Base-by-base conservation (phyloP, 1,140 invertebrate species). In the Achroia grisella region DNA sequence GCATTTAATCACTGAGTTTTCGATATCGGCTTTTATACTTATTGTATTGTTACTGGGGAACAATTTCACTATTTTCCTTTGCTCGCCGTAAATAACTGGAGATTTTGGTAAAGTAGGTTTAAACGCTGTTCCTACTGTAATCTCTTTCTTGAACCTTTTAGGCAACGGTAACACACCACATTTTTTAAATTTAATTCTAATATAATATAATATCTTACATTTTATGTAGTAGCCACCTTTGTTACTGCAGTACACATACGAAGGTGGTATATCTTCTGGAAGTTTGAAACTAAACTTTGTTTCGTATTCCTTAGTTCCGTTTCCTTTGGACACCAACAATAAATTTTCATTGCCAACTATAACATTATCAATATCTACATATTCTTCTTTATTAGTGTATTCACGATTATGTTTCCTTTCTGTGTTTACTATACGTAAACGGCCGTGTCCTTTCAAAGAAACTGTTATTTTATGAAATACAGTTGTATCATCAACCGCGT, bases 141-240 rank as follows among this genome's bases (percentile, higher is more conserved):
- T 33, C 43, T 49, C 40, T 17, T 49, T 49, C 40, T 49, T 40
- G 29, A 39, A 49, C 10, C 28, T 35, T 10, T 49, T 43, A 2
- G 40, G 27, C n/a, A 49, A 37, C 3, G 28, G 23, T 10, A 49
- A 27, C 5, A 36, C 10, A 0, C 40, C 47, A 8, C 33, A 10
- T 6, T 9, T 32, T 14, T 31, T 34, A 10, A 49, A 49, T 39
- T 43, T 43, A 9, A 43, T 43, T 8, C 29, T 14, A 10, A 49
- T 29, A 15, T 43, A 43, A 10, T 49, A 49, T 11, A 36, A 10
- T 4, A 49, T 49, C 8, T 37, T 36, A 8, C 47, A 49, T 15
- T 14, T 37, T 4, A 36, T 28, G 2, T 9, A 15, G 3, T 43
- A 42, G 10, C 28, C 17, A 6, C 4, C 14, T 9, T 31, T 34